Evolutionary conservation across 2,888 invertebrate species (phyloP), one percentile per base, ranked within the genome.

Genomic region (Muscina levida): DNA sequence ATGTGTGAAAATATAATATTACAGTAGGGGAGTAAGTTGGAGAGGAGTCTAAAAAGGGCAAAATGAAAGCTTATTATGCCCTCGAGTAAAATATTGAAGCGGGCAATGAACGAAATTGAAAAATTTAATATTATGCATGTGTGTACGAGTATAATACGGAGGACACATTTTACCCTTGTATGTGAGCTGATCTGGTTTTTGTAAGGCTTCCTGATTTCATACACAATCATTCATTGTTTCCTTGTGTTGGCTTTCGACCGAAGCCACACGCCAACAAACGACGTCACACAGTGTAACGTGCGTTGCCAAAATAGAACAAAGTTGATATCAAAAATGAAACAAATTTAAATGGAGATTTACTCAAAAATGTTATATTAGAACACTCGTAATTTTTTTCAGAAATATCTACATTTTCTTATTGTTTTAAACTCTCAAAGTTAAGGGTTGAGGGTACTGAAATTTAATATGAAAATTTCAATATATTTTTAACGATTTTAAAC

Each of bases 31-130:
- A 31, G 31, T n/a, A 51, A 19, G 44, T n/a, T 2, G 44, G 11
- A 44, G 53, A 24, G 53, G 24, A 53, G 13, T 53, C 53, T 13
- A 53, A 83, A 83, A 82, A 79, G 75, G 72, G 68, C 62, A 42
- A 17, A 19, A 62, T 19, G 42, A 62, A 87, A 84, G 87, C 87
- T 87, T 88, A 88, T 88, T 87, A 87, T 87, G 85, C 88, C 87
- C 88, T 77, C 83, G 87, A 88, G 88, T 85, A 83, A 88, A 88
- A 88, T 88, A 87, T 87, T 86, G 79, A 84, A 84, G 82, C 73
- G 67, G 66, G 59, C 51, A 77, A 80, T 73, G 57, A 77, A 79
- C 72, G 72, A 72, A 80, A 66, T 76, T 73, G 72, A 80, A 80
- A 77, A 70, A 77, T 72, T 80, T 66, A 80, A 75, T 72, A 66